Base-by-base conservation (phyloP, 2,113 vertebrate species). In the Telmatochromis sp. region DNA sequence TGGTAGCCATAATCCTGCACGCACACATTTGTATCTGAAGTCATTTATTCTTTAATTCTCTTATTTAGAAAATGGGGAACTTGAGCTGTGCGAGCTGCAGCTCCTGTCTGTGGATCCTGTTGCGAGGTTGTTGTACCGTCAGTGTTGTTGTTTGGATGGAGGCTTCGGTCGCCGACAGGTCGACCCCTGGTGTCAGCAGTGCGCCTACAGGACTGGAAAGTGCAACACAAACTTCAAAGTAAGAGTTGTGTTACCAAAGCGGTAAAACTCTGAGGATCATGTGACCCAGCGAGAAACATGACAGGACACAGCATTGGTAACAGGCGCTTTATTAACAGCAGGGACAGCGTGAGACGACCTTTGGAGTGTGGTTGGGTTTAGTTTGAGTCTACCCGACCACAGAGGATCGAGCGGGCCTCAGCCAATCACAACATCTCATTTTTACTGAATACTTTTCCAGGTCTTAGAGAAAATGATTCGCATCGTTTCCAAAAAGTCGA, bases 281-380 rank as follows among this genome's bases (percentile, higher is more conserved):
- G n/a, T 23, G 68, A 17, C 42, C 14, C 0, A 28, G 40, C 4
- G 23, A 17, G 13, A 26, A 57, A 71, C 17, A 33, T 17, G 0
- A 57, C 54, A 65, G 71, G 12, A 85, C 37, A 28, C 80, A 54
- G 65, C 17, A 42, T 17, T 7, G 19, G 33, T 47, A 60, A 83
- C 79, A 83, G 68, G 3, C 4, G 4, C 11, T 94, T 93, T 94
- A 94, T 94, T 94, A 89, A 94, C 86, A 92, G 33, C 51, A 81
- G 19, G 68, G 9, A 82, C 35, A 55, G 19, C 47, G 53, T 37
- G 7, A 86, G 35, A 37, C 4, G 17, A 65, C 60, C 17, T 37
- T 12, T 37, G 60, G 4, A 0, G 58, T 35, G 17, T 7, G 31
- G 58, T 11, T 35, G 58, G 31, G 17, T 33, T 35, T 63, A 1